A percentile compares a stretch with the other conserved stretches of the same genome.
Evolutionary conservation across 2,797 vertebrate genomes (phyloP).

Genomic region (Schizothorax lantsangensis): DNA sequence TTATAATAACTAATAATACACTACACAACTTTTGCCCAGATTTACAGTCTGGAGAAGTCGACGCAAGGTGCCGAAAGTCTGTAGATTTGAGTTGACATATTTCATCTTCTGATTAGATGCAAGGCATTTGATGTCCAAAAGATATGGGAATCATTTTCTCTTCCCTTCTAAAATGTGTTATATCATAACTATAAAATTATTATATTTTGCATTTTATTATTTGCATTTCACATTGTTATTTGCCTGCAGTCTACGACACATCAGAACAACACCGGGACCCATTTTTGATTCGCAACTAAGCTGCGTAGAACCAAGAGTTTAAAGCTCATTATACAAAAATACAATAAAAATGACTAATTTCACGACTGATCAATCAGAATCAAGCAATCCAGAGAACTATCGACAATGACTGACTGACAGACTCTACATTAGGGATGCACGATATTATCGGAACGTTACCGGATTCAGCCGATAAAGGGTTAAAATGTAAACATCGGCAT

Average conservation of each 20-base stretch:
- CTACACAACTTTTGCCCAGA: not conserved
- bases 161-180: not conserved
- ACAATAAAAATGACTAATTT: not conserved
- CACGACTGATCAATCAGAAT: not conserved
- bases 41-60: too few species aligned
- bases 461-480: too few species aligned
- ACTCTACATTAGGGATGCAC: not conserved
- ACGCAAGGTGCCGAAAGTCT: too few species aligned
- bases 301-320: not conserved
- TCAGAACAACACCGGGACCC: not conserved
- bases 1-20: not conserved
- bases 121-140: not conserved
- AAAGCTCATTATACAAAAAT: not conserved
- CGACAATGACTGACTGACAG: not conserved
- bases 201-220: not conserved
- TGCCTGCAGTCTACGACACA: not conserved
- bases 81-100: too few species aligned
- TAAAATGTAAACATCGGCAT: too few species aligned
- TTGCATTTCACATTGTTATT: not conserved
- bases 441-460: too few species aligned
- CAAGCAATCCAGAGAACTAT: not conserved
- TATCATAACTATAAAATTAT: not conserved
- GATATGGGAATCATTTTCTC: not conserved
- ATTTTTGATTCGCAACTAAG: not conserved
- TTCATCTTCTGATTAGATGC: not conserved